A percentile compares a stretch with the other conserved stretches of the same genome.
Conservation (phyloP, 2,797 vertebrate species). For the Neomorphus geoffroyi region DNA sequence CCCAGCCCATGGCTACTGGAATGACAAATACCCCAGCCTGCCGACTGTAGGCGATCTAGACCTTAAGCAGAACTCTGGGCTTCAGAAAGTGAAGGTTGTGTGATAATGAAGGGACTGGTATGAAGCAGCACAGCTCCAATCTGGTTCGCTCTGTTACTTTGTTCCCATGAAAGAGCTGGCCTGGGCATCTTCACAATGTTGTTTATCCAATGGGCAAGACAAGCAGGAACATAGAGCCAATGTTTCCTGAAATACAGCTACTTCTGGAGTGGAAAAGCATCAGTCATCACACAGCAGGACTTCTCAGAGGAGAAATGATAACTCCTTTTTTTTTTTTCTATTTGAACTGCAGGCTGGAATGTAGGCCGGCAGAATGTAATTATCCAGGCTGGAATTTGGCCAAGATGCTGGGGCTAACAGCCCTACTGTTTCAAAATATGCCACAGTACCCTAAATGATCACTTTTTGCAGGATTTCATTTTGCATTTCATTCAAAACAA, state of each 20-base stretch:
- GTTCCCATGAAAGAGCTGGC: background rate
- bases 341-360: constrained; percentile 56
- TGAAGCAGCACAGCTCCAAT: background rate
- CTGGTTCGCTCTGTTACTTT: background rate
- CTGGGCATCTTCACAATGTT: background rate
- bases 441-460: constrained; percentile 70
- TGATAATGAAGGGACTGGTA: background rate
- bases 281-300: background rate
- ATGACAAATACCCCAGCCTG: background rate
- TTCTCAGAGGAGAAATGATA: background rate
- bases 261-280: background rate
- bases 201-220: background rate
- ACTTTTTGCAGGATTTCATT: constrained; percentile 64
- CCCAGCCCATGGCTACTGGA: background rate
- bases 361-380: constrained; percentile 70
- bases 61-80: rapidly evolving
- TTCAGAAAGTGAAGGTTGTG: background rate
- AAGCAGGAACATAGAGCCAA: background rate
- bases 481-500: constrained; percentile 57
- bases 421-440: constrained; percentile 74
- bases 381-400: constrained; percentile 70
- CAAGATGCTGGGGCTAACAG: constrained; percentile 65
- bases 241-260: background rate
- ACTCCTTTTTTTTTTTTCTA: background rate
- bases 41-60: background rate